These are phyloP conservation scores for Sitta europaea DNA, from an alignment of 2,113 vertebrate species.

Conservation along the genomic window DNA sequence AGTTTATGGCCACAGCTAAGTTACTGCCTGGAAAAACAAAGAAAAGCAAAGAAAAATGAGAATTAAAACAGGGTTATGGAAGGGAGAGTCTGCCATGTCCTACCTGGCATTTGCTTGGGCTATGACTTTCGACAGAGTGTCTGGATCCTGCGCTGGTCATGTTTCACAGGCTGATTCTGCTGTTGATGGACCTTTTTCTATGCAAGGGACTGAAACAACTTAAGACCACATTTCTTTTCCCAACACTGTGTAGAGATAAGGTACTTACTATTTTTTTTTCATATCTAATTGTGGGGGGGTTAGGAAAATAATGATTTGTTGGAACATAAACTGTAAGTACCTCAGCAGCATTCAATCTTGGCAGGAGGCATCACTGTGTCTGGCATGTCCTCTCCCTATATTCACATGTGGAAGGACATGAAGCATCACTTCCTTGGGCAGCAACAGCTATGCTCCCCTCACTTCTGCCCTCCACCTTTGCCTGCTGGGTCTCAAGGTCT, in stretches of 20 bases:
- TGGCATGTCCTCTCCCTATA: background rate
- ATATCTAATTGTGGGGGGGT: background rate
- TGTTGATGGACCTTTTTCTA: background rate
- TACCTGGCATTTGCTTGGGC: rapidly evolving
- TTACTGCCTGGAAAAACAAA: background rate
- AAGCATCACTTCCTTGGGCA: background rate
- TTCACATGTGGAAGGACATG: rapidly evolving
- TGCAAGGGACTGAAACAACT: background rate
- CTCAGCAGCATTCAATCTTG: background rate
- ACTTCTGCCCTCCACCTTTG: rapidly evolving
- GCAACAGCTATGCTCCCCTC: rapidly evolving
- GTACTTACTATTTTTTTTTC: background rate
- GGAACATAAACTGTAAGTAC: background rate
- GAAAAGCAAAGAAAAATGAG: background rate
- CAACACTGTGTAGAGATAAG: background rate
- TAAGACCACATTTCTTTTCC: background rate
- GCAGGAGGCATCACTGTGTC: rapidly evolving
- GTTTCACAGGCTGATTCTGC: background rate
- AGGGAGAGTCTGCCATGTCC: background rate
- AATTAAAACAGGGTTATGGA: background rate
- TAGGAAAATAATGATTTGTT: background rate
- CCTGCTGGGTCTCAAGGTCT: background rate
- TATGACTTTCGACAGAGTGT: background rate
- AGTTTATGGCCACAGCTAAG: background rate
- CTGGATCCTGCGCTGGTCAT: background rate